These are phyloP conservation scores for Craseonycteris thonglongyai DNA, from an alignment of 2,113 vertebrate species.

Conservation along the genomic window DNA sequence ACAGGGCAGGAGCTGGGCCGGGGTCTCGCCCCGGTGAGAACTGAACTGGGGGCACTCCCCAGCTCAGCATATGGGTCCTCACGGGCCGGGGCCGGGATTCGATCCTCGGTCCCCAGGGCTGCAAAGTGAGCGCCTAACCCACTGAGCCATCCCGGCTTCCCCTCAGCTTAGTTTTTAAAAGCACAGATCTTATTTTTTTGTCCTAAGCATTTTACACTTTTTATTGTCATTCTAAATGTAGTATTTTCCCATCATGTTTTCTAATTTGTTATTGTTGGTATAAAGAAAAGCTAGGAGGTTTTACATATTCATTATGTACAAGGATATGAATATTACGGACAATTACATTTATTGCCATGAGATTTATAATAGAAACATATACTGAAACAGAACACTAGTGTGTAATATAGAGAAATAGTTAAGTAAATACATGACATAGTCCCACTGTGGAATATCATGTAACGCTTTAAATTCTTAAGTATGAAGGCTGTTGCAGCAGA, in stretches of 20 bases:
- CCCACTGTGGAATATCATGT: background rate
- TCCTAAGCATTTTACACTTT: background rate
- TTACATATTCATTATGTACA: background rate
- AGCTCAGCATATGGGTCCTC: too few species aligned
- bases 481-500: background rate
- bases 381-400: background rate
- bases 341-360: background rate
- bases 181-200: background rate
- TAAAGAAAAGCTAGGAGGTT: background rate
- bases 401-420: background rate
- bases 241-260: background rate
- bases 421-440: background rate
- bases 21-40: too few species aligned
- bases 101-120: too few species aligned
- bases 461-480: background rate
- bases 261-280: background rate
- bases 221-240: background rate
- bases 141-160: too few species aligned
- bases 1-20: too few species aligned
- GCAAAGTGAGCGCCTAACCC: too few species aligned
- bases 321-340: rapidly evolving
- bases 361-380: background rate
- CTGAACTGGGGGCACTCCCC: too few species aligned
- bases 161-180: background rate
- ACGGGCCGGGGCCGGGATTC: too few species aligned